These are phyloP conservation scores for Electrophaes corylata DNA, from an alignment of 2,888 invertebrate species.

Conservation along the genomic window DNA sequence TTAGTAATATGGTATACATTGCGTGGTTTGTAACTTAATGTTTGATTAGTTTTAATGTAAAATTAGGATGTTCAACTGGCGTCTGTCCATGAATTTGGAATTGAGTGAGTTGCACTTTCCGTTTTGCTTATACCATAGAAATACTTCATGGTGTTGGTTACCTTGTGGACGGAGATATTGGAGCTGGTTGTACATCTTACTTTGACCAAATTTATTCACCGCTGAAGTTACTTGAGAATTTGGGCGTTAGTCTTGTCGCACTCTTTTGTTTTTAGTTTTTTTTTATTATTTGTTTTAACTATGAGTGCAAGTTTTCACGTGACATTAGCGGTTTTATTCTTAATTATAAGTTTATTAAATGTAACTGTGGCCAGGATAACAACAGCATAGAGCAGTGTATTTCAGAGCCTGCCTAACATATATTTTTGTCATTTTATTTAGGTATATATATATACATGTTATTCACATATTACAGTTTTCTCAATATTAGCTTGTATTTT, in stretches of 20 bases:
- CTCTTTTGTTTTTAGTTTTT: slow-evolving; percentile 46
- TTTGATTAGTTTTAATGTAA: slow-evolving; percentile 80
- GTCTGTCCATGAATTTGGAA: slow-evolving; percentile 68
- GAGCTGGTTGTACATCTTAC: slow-evolving; percentile 80
- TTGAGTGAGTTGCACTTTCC: slow-evolving; percentile 60
- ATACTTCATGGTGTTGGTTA: slow-evolving; percentile 20
- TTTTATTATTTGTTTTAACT: slow-evolving; percentile 53
- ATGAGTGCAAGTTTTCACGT: slow-evolving; percentile 70
- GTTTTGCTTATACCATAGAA: slow-evolving; percentile 29
- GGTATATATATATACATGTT: slow-evolving; percentile 82
- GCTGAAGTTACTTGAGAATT: slow-evolving; percentile 74
- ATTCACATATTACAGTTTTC: slow-evolving; percentile 85
- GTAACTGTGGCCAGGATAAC: slow-evolving; percentile 82
- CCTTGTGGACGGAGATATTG: slow-evolving; percentile 49
- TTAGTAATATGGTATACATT: slow-evolving; percentile 84
- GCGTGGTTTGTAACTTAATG: slow-evolving; percentile 83
- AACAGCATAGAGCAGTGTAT: slow-evolving; percentile 81
- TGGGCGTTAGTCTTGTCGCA: slow-evolving; percentile 61
- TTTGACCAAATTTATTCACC: slow-evolving; percentile 76
- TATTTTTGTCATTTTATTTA: slow-evolving; percentile 85
- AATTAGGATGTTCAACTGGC: slow-evolving; percentile 80
- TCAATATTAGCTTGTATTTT: slow-evolving; percentile 86
- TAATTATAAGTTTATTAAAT: slow-evolving; percentile 78
- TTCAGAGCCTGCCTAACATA: slow-evolving; percentile 84
- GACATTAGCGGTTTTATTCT: slow-evolving; percentile 69